These are phyloP conservation scores for Meda fulgida DNA, from an alignment of 2,797 vertebrate genomes.

Conservation along the genomic window DNA sequence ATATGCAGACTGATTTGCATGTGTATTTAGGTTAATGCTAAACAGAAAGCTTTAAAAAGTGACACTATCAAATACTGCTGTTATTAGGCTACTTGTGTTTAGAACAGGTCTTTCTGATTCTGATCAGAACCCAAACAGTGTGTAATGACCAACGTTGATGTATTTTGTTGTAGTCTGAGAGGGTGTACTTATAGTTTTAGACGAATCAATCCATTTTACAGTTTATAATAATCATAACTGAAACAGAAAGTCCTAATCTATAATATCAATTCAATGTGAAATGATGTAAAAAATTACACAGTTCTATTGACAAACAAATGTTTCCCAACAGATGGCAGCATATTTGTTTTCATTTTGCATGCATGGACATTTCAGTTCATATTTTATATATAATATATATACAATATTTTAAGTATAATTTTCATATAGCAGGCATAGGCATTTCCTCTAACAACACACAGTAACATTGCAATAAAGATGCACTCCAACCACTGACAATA, in stretches of 20 bases:
- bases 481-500: neutral
- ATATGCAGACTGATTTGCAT: neutral
- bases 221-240: neutral
- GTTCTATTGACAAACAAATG: neutral
- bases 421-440: neutral
- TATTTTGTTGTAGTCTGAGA: neutral
- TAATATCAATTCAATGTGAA: neutral
- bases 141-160: neutral
- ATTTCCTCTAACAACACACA: neutral
- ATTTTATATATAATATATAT: no score
- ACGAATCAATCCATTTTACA: neutral
- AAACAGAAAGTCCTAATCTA: neutral
- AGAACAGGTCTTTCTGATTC: neutral
- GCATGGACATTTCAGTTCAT: neutral
- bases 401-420: neutral
- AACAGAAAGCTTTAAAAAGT: neutral
- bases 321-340: neutral
- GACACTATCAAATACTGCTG: neutral
- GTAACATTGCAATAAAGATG: neutral
- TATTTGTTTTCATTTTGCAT: neutral
- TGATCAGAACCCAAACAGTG: neutral
- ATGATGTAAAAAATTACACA: neutral
- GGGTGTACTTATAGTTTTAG: neutral
- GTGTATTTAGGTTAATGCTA: slow-evolving; percentile 4
- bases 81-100: neutral